A percentile compares a stretch with the other conserved stretches of the same genome.
phyloP scores from a whole-genome alignment of 2,888 invertebrate genomes.

The Rhamphomyia laevipes region DNA sequence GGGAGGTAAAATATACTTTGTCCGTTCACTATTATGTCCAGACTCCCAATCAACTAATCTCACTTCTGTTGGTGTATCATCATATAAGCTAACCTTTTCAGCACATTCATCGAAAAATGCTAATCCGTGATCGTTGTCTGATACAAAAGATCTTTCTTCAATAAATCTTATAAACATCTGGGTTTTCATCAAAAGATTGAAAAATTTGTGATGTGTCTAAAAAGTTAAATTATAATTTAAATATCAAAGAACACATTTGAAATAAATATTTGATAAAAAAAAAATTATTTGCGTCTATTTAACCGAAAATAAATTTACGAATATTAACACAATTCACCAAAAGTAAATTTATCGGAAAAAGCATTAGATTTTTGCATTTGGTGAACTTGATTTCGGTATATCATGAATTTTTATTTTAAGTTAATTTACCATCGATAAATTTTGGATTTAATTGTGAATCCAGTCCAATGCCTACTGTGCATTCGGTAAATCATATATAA shows the following conservation, averaged over 20 bases:
- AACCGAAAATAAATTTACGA: neutral
- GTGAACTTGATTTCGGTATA: too few relatives aligned
- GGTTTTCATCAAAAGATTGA: slow-evolving; percentile 76
- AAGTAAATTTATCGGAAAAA: too few relatives aligned
- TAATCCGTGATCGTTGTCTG: slow-evolving; percentile 92
- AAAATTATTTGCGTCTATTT: neutral
- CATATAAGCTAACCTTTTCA: slow-evolving; percentile 53
- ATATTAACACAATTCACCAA: too few relatives aligned
- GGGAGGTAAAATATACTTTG: slow-evolving; percentile 90
- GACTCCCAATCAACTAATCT: slow-evolving; percentile 72
- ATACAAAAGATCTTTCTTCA: slow-evolving; percentile 95
- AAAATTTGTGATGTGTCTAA: slow-evolving; percentile 74
- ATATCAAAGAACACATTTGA: too few relatives aligned
- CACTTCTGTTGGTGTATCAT: slow-evolving; percentile 44
- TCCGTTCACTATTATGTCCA: slow-evolving; percentile 71
- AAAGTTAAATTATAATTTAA: too few relatives aligned
- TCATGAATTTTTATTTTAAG: too few relatives aligned
- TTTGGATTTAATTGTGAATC: too few relatives aligned
- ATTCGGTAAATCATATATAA: too few relatives aligned
- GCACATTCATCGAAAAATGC: slow-evolving; percentile 97
- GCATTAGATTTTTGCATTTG: too few relatives aligned
- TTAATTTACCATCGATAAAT: too few relatives aligned
- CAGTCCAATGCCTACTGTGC: too few relatives aligned
- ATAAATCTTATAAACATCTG: slow-evolving; percentile 98
- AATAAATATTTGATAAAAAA: neutral